Percentiles rank a stretch among this genome's conserved stretches.
Conservation (phyloP, 2,888 invertebrate species). For the Amitus sp. region DNA sequence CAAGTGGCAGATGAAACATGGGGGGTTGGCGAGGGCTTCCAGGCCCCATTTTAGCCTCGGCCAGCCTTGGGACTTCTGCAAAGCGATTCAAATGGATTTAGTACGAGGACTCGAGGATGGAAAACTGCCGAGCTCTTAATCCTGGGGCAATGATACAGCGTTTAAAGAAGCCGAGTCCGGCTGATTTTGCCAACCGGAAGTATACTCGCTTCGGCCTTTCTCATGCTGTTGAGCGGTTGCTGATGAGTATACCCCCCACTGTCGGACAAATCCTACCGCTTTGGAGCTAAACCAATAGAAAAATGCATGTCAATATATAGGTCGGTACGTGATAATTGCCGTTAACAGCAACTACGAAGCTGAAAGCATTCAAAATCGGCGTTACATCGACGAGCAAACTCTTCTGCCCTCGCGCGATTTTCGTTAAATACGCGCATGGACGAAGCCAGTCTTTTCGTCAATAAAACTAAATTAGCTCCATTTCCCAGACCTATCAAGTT, state of each 20-base stretch:
- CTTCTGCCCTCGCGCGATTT: not conserved
- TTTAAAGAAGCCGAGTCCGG: slow-evolving; percentile 47
- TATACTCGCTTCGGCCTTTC: slow-evolving; percentile 66
- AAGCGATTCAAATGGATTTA: slow-evolving; percentile 64
- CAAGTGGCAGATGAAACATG: slow-evolving; percentile 59
- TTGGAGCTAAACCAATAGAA: slow-evolving; percentile 57
- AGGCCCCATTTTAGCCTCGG: slow-evolving; percentile 15
- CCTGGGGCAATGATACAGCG: slow-evolving; percentile 53
- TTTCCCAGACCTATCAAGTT: slow-evolving; percentile 48
- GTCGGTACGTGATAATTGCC: no score
- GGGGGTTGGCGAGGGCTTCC: slow-evolving; percentile 52
- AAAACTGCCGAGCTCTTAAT: slow-evolving; percentile 51
- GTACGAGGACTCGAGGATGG: slow-evolving; percentile 52
- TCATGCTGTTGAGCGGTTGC: slow-evolving; percentile 66
- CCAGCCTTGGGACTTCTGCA: slow-evolving; percentile 50
- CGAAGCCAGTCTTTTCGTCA: slow-evolving; percentile 6
- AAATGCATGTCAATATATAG: slow-evolving; percentile 41
- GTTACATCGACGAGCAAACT: slow-evolving; percentile 18
- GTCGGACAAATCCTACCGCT: slow-evolving; percentile 59
- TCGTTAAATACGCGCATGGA: not conserved
- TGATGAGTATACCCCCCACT: slow-evolving; percentile 65
- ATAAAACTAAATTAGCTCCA: slow-evolving; percentile 13
- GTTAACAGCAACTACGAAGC: no score
- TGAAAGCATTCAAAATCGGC: slow-evolving; percentile 58
- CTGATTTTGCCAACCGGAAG: slow-evolving; percentile 63